Base-by-base conservation (phyloP, 2,797 vertebrate genomes). In the Muscicapa comitata region DNA sequence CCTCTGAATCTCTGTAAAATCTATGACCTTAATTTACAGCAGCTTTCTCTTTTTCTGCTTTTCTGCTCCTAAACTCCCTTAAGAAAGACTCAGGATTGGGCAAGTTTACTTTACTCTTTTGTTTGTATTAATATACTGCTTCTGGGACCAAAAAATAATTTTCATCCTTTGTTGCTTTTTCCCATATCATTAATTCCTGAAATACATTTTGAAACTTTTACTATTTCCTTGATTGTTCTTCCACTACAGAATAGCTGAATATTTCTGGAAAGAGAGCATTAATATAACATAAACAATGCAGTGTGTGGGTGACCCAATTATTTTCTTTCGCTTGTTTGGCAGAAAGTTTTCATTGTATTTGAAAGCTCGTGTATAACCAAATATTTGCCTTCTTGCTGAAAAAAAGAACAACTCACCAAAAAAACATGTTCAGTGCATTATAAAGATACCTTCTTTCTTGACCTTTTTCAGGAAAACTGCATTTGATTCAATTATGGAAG, bases 401-500 rank as follows among this genome's bases (percentile, higher is more conserved):
- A 79, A 67, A 18, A 43, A 11, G 2, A 25, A 11, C 13, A 65
- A 18, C 2, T 1, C 0, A 28, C 5, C 16, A 38, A n/a, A 1
- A 29, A 63, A 70, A 42, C 9, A 61, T 0, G 1, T 14, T 38
- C 20, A 29, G 17, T 42, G 16, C 47, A 43, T 40, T 61, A 20
- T 31, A 84, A 87, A 88, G 24, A 50, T 28, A 72, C 15, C 5
- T 72, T 35, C 33, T 53, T 65, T 65, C 43, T 37, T 74, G 55
- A 62, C 17, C 26, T 88, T 66, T 19, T 76, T 74, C 35, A 67
- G 58, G 31, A 87, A 89, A 90, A 71, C 3, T 35, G n/a, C 12
- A 62, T 79, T 86, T 81, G 24, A 94, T 92, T 93, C 3, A 26
- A 92, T 80, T 90, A 78, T 13, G 7, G 35, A 84, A 79, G 33